Base-by-base conservation (phyloP, 2,888 invertebrate genomes). In the Tribolium freemani region DNA sequence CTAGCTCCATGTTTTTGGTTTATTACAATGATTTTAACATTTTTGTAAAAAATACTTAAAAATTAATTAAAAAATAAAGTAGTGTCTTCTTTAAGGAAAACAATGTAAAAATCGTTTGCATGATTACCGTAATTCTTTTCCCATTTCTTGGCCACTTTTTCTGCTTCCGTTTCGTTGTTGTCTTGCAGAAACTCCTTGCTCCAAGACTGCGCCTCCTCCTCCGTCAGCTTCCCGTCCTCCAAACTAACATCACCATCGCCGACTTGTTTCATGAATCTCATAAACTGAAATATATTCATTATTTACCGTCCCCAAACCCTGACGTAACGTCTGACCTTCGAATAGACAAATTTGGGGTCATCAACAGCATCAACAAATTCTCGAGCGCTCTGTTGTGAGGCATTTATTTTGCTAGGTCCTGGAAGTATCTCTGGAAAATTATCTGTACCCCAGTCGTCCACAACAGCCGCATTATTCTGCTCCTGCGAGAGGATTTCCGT, bases 241-340 rank as follows among this genome's bases (percentile, higher is more conserved):
- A 92, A 84, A 72, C 89, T 88, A 60, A 90, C 85, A 76, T 92
- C 91, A 48, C 91, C 92, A 80, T 92, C 90, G 83, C 92, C 92
- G 71, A 94, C 91, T 86, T 91, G 92, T 82, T 92, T 91, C 91
- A 96, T 94, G 83, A 95, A 95, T 82, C 92, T 93, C 92, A 95
- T 93, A 82, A 96, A 95, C 89, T 94, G 89, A 70, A 83, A 77
- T 5, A 16, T 26, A 61, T 2, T 20, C 31, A 8, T 56, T 31
- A 56, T 16, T 10, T 10, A 56, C 21, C 8, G 16, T 13, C 11
- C 50, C 5, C 31, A 44, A 38, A 48, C 48, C 11, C 11, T 44
- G 10, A 60, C 56, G 11, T 38, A 38, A 38, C 8, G n/a, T 38
- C 38, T 38, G 68, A 90, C 90, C 88, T 90, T 89, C 66, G 93